A percentile compares a stretch with the other conserved stretches of the same genome.
phyloP scores from a whole-genome alignment of 2,797 vertebrate genomes.

The Petrocephalus schoutedeni region DNA sequence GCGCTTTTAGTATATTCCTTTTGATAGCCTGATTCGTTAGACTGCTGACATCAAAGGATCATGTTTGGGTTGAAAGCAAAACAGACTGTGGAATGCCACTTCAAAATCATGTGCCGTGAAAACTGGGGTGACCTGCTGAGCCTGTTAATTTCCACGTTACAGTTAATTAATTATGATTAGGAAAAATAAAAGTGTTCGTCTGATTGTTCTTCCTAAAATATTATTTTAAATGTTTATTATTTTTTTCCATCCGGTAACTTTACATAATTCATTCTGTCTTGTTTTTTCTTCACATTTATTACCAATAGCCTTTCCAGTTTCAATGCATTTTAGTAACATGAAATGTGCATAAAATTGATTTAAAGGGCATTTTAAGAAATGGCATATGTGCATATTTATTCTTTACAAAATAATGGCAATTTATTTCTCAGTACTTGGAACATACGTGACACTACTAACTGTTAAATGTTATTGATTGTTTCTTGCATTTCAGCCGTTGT shows the following conservation, averaged over 20 bases:
- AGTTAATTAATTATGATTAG: neutral
- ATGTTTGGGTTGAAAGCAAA: neutral
- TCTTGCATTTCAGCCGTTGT: neutral
- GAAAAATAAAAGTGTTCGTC: neutral
- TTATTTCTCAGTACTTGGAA: neutral
- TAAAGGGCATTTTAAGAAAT: neutral
- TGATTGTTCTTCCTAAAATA: neutral
- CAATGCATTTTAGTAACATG: neutral
- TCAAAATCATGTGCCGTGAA: neutral
- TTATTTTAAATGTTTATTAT: neutral
- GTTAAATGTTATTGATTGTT: neutral
- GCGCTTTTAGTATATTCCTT: neutral
- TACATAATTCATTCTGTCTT: neutral
- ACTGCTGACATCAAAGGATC: neutral
- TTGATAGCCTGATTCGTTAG: neutral
- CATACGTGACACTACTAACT: neutral
- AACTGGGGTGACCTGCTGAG: neutral
- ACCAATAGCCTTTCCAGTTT: neutral
- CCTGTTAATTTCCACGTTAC: neutral
- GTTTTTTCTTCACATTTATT: neutral
- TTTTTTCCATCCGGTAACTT: neutral
- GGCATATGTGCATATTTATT: neutral
- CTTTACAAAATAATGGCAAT: neutral
- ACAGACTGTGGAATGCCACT: neutral
- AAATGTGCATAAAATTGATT: neutral